Base-by-base conservation (phyloP, 1,140 invertebrate species). In the Aplysia californica region DNA sequence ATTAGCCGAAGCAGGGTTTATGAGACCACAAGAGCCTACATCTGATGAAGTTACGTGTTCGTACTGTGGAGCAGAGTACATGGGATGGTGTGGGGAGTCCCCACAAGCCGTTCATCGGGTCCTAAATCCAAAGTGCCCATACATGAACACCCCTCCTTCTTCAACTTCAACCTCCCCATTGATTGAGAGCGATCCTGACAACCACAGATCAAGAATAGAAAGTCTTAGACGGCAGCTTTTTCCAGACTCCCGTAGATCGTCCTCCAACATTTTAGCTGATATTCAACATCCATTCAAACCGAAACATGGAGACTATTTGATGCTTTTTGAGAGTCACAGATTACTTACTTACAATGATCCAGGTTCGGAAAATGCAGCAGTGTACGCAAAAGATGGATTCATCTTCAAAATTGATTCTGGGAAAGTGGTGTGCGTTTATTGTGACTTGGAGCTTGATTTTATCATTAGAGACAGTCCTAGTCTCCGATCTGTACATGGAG, bases 1-100 rank as follows among this genome's bases (percentile, higher is more conserved):
- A 23, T 64, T 73, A 35, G 70, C 70, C 26, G 35, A 59, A 61
- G 70, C 70, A 6, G 70, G 70, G 55, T 73, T 73, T 73, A 41
- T 41, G 35, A 21, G 66, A 26, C 39, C 39, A 44, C 26, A 73
- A 33, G 35, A 21, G 1, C 23, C 29, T 38, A n/a, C 39, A 20
- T 39, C 70, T 23, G 70, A 73, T 59, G 70, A 61, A 64, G 56
- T 61, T 61, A 21, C 23, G 41, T 73, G 70, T 64, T 2, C 15
- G 5, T 39, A n/a, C 29, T 73, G 70, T 73, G 35, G 35, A 73
- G n/a, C 41, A 3, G 29, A 59, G 29, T 73, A 61, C 38, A 38
- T n/a, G 3, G 23, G 18, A 15, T 73, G 70, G 70, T 36, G 35
- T 0, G 33, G 26, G 41, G 70, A 73, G 56, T 73, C 70, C n/a